Conservation (phyloP, 1,140 invertebrate species). For the Drosophila willistoni region DNA sequence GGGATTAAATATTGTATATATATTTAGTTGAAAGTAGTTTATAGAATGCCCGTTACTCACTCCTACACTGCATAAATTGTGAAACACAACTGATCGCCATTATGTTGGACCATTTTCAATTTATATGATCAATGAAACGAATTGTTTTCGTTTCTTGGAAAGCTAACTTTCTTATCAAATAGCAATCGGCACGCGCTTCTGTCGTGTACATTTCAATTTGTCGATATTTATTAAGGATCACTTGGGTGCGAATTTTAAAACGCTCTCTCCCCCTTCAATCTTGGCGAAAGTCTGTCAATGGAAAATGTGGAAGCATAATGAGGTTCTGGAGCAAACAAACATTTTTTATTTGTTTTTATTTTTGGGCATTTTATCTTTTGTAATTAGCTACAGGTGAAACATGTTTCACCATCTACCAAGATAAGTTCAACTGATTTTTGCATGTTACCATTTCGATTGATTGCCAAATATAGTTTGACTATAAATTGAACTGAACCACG, state of each 20-base stretch:
- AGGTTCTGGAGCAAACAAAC: neutral
- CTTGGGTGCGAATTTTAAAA: too few species aligned
- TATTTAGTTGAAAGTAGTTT: neutral
- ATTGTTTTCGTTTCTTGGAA: constrained; percentile 26
- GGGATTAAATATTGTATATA: too few species aligned
- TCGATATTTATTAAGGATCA: too few species aligned
- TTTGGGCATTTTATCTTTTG: constrained; percentile 20
- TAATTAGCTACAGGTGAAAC: constrained; percentile 34
- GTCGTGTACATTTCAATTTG: too few species aligned
- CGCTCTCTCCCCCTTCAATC: too few species aligned
- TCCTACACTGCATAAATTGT: constrained; percentile 37
- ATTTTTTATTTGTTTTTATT: constrained; percentile 8
- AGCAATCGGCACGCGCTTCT: constrained; percentile 45
- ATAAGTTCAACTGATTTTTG: constrained; percentile 37
- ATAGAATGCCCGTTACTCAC: constrained; percentile 32
- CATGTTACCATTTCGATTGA: constrained; percentile 23
- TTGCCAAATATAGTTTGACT: constrained; percentile 45
- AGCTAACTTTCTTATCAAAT: constrained; percentile 49
- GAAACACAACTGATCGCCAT: constrained; percentile 36
- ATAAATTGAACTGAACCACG: constrained; percentile 43
- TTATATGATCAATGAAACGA: constrained; percentile 49
- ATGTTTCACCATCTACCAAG: constrained; percentile 37
- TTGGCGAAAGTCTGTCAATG: neutral
- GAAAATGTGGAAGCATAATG: neutral
- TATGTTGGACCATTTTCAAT: constrained; percentile 21